phyloP scores from a whole-genome alignment of 2,113 vertebrate species.

The Emydocephalus ijimae region DNA sequence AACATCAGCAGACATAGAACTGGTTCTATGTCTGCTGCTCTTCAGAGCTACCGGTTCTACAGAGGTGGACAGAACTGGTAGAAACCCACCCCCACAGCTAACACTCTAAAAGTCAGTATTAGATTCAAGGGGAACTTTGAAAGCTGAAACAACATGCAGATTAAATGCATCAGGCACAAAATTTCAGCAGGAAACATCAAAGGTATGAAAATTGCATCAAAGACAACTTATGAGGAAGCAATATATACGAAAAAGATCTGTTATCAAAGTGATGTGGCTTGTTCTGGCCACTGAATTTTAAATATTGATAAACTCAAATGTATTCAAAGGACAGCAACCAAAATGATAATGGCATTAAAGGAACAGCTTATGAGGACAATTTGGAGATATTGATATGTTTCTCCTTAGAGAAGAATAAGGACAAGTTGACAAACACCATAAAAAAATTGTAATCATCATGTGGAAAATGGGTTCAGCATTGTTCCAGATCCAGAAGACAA shows the following conservation, averaged over 20 bases:
- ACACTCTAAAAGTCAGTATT: not conserved
- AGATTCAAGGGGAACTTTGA: not conserved
- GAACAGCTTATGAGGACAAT: not conserved
- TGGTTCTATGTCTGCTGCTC: too few species aligned
- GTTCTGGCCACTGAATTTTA: not conserved
- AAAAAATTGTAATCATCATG: not conserved
- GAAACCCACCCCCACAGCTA: not conserved
- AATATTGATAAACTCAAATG: not conserved
- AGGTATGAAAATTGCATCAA: not conserved
- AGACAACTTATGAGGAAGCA: not conserved
- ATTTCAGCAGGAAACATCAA: not conserved
- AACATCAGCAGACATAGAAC: too few species aligned
- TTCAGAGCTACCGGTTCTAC: too few species aligned
- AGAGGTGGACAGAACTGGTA: too few species aligned
- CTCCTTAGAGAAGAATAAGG: not conserved
- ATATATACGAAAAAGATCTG: not conserved
- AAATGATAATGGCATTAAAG: not conserved
- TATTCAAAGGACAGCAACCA: not conserved
- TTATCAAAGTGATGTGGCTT: not conserved
- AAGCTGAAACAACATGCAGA: not conserved
- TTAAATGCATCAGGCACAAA: not conserved
- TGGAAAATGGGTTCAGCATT: not conserved
- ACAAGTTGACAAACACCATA: not conserved
- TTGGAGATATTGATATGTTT: not conserved
- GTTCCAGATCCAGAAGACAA: not conserved